A percentile compares a stretch with the other conserved stretches of the same genome.
Conservation (phyloP, 2,797 vertebrate genomes). For the Siniperca scherzeri region DNA sequence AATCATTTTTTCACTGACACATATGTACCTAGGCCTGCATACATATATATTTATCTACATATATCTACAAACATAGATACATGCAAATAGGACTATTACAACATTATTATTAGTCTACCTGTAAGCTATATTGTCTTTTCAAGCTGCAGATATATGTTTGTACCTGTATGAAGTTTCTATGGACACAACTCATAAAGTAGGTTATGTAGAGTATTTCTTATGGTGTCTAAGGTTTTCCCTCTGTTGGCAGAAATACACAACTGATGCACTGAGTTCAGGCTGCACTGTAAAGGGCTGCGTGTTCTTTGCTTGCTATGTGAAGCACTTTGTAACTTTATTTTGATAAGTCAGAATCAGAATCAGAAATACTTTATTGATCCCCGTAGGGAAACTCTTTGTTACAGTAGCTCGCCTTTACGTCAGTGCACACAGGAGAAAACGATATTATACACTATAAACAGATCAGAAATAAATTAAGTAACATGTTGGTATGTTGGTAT, state of each 20-base stretch:
- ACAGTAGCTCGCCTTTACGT: too few species aligned
- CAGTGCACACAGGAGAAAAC: too few species aligned
- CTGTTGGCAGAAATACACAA: slow-evolving; percentile 14
- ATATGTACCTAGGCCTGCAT: neutral
- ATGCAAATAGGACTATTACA: neutral
- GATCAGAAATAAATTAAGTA: too few species aligned
- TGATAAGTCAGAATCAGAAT: too few species aligned
- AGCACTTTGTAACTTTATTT: too few species aligned
- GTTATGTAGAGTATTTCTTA: neutral
- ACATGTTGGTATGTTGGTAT: too few species aligned
- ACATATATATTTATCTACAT: neutral
- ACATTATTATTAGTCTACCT: neutral
- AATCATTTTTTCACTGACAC: too few species aligned
- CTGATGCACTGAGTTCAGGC: neutral
- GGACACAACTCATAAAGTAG: neutral
- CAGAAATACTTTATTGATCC: too few species aligned
- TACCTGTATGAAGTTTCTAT: neutral
- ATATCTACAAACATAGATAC: too few species aligned
- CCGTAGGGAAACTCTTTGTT: too few species aligned
- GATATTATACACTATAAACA: too few species aligned
- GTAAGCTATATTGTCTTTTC: neutral
- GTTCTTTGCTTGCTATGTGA: too few species aligned
- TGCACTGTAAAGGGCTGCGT: neutral
- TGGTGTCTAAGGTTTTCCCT: neutral
- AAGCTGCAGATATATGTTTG: neutral